Percentiles rank a stretch among this genome's conserved stretches.
These are phyloP conservation scores for Nephotettix cincticeps DNA, from an alignment of 1,140 invertebrate genomes.

Conservation along the genomic window DNA sequence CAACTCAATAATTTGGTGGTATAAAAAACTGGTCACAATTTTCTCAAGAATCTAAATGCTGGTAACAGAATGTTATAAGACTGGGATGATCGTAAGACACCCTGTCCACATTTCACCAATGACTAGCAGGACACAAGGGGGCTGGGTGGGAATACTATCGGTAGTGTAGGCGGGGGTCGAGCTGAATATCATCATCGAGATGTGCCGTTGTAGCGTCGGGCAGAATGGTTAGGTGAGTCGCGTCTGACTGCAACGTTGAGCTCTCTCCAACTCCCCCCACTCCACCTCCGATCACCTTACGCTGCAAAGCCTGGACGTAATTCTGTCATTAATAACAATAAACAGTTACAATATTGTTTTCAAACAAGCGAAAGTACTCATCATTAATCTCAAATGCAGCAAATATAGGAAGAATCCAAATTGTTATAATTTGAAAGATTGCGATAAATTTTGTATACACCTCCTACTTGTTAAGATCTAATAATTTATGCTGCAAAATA, in stretches of 20 bases:
- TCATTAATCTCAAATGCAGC: too few species aligned
- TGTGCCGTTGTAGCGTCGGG: slow-evolving; percentile 52
- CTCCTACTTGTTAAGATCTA: too few species aligned
- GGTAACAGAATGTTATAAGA: neutral
- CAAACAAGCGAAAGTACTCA: too few species aligned
- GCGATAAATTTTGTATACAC: too few species aligned
- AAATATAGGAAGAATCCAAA: too few species aligned
- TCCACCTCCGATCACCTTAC: slow-evolving; percentile 57
- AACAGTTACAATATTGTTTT: slow-evolving; percentile 21
- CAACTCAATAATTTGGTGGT: neutral
- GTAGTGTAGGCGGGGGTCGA: slow-evolving; percentile 14
- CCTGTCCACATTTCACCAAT: neutral
- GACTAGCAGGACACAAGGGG: neutral
- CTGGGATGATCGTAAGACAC: too few species aligned
- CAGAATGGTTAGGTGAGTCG: slow-evolving; percentile 66
- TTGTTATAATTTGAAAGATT: too few species aligned
- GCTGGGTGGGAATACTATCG: slow-evolving; percentile 18
- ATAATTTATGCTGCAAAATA: too few species aligned
- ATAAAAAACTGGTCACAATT: neutral
- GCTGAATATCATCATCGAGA: slow-evolving; percentile 49
- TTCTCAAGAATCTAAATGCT: neutral
- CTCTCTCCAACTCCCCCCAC: slow-evolving; percentile 63
- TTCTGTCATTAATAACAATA: slow-evolving; percentile 56
- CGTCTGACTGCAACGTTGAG: slow-evolving; percentile 72
- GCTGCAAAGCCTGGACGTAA: slow-evolving; percentile 77